Conservation (phyloP, 2,888 invertebrate genomes). For the Drosophila ezoana region DNA sequence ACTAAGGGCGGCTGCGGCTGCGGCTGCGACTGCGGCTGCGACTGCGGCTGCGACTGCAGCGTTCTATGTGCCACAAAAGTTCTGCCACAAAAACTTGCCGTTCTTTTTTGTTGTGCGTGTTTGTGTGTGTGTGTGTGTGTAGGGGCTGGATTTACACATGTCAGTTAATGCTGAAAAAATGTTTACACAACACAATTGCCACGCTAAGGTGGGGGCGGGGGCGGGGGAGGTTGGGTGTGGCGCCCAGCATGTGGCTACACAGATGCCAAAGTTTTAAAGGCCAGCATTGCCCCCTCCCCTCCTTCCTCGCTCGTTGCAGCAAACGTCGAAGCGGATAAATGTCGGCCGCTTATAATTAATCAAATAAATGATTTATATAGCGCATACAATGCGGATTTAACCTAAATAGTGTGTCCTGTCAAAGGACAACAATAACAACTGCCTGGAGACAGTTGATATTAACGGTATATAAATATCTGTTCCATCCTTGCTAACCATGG, state of each 20-base stretch:
- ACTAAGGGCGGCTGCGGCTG: slow-evolving; percentile 14
- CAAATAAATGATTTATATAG: slow-evolving; percentile 75
- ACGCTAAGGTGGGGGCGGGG: slow-evolving; percentile 8
- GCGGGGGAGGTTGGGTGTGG: not conserved
- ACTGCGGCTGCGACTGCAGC: slow-evolving; percentile 17
- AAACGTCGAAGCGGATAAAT: slow-evolving; percentile 71
- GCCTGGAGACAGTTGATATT: not conserved
- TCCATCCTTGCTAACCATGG: too few relatives aligned
- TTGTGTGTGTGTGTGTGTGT: slow-evolving; percentile 1
- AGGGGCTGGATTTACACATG: slow-evolving; percentile 72
- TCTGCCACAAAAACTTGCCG: slow-evolving; percentile 51
- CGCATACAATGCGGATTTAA: slow-evolving; percentile 38
- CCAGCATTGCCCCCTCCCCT: slow-evolving; percentile 14
- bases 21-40: slow-evolving; percentile 2
- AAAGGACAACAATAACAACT: not conserved
- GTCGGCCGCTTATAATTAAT: slow-evolving; percentile 69
- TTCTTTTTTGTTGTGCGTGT: not conserved
- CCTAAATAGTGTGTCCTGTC: slow-evolving; percentile 54
- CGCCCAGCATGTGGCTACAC: slow-evolving; percentile 37
- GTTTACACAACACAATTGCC: slow-evolving; percentile 78
- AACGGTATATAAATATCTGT: too few relatives aligned
- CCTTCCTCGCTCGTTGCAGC: slow-evolving; percentile 37
- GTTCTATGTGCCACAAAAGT: slow-evolving; percentile 43
- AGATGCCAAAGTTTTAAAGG: slow-evolving; percentile 62
- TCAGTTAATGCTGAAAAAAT: slow-evolving; percentile 77